Conservation (phyloP, 2,113 vertebrate species). For the western clawed frog (Xenopus tropicalis) region UCB_Xtro_10.0 CM004447.2:31710501-31711000, state of each 20-base stretch:
- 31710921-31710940: conserved; percentile 1
- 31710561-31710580: neutral
- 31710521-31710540: neutral
- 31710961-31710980: neutral
- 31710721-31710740: conserved; percentile 58
- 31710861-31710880: conserved; percentile 45
- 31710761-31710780: conserved; percentile 50
- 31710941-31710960: conserved; percentile 20
- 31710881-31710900: conserved; percentile 37
- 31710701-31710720: conserved; percentile 52
- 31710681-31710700: conserved; percentile 52
- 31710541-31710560: neutral
- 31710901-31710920: conserved; percentile 6
- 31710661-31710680: conserved; percentile 52
- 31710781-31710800: conserved; percentile 39
- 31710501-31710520: neutral
- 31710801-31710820: conserved; percentile 19
- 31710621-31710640: conserved; percentile 17
- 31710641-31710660: conserved; percentile 45
- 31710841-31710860: conserved; percentile 29
- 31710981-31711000: conserved; percentile 1
- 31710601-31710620: neutral
- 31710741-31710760: conserved; percentile 54
- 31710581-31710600: neutral
- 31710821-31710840: conserved; percentile 30